A percentile compares a stretch with the other conserved stretches of the same genome.
These are phyloP conservation scores for Pristiophorus japonicus DNA, from an alignment of 2,113 vertebrate species.

Conservation along the genomic window DNA sequence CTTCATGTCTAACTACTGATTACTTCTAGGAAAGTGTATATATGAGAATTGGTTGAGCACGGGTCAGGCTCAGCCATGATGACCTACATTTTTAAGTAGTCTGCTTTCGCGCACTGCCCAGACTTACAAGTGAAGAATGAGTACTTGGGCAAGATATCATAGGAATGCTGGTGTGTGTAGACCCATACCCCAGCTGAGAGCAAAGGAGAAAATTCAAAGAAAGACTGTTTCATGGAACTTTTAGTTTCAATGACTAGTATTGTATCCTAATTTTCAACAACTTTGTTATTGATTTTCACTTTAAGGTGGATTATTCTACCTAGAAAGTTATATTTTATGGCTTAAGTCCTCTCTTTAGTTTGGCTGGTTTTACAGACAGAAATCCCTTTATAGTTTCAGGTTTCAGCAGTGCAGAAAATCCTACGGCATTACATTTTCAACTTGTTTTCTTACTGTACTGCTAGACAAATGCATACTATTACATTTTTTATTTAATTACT, in stretches of 20 bases:
- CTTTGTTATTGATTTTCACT: neutral
- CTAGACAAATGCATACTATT: neutral
- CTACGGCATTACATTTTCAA: neutral
- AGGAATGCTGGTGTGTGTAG: neutral
- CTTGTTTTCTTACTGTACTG: neutral
- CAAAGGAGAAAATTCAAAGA: neutral
- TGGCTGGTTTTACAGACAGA: neutral
- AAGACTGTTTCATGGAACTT: neutral
- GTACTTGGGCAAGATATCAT: neutral
- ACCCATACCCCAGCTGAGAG: conserved; percentile 9
- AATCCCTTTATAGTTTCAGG: neutral
- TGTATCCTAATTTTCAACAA: neutral
- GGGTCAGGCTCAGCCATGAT: neutral
- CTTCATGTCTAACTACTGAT: neutral
- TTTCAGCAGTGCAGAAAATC: neutral
- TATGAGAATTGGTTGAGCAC: neutral
- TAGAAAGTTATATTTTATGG: neutral
- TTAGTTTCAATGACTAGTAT: neutral
- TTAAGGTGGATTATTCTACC: neutral
- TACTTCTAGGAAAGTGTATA: neutral
- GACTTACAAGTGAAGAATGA: neutral
- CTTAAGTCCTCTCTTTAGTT: neutral
- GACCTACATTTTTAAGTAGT: neutral
- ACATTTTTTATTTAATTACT: neutral
- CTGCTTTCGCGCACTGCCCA: neutral